Evolutionary conservation across 2,797 vertebrate genomes (phyloP), one percentile per base, ranked within the genome.

Genomic region (Pempheris klunzingeri): DNA sequence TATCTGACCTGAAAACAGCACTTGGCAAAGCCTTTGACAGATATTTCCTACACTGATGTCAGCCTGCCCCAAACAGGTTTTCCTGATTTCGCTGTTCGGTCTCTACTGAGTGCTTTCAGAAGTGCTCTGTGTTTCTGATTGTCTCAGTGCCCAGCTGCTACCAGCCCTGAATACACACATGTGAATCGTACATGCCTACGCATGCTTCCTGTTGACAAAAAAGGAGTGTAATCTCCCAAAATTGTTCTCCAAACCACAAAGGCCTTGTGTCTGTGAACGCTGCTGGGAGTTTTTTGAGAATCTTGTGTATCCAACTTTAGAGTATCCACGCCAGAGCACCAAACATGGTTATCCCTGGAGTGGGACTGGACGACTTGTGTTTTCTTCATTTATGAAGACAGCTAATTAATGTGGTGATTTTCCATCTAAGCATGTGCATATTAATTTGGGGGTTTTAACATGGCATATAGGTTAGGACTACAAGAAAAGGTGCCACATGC

Each of bases 121-220:
- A 55, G 36, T 43, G 30, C 52, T 39, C 39, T 44, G 36, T 36
- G 26, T 54, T 64, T 75, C 39, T 72, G 26, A 30, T 60, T 54
- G 41, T 39, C 41, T 63, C 20, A 3, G 11, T 38, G 38, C 3
- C 17, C 41, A 49, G 59, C 13, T 34, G 68, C 38, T 62, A 24
- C 38, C 52, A 58, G 54, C 44, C 50, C n/a, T 30, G 50, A 47
- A n/a, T 32, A 14, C n/a, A 55, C 52, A 36, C 44, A 59, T 22
- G n/a, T 36, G 32, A n/a, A 24, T 57, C 14, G 39, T 46, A 61
- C 46, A 43, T 49, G 44, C 38, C 50, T 14, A 34, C 53, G 38
- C n/a, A n/a, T n/a, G n/a, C 47, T 36, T 84, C 67, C 71, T 77
- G 60, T 50, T 66, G 49, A 70, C 58, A 34, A 44, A 73, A 70